A percentile compares a stretch with the other conserved stretches of the same genome.
Evolutionary conservation across 2,113 vertebrate species (phyloP).

Genomic region (Xenopus borealis): DNA sequence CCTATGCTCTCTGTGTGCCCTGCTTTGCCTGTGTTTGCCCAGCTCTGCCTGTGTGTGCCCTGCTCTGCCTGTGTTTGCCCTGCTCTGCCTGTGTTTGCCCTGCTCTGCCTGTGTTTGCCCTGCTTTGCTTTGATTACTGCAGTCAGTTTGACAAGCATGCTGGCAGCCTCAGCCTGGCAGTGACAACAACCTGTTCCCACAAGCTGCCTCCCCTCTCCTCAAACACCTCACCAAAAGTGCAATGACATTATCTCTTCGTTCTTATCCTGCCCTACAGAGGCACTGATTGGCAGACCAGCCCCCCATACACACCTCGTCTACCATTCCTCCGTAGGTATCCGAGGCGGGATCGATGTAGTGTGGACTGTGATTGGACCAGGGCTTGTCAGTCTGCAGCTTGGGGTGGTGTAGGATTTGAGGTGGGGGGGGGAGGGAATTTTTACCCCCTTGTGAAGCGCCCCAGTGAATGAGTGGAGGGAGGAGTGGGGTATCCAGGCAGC

Average conservation of each 20-base stretch:
- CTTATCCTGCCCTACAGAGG: slow-evolving; percentile 37
- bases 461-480: slow-evolving; percentile 51
- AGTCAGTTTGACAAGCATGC: slow-evolving; percentile 20
- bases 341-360: slow-evolving; percentile 24
- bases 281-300: slow-evolving; percentile 16
- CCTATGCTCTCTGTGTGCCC: too few species aligned
- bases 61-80: too few species aligned
- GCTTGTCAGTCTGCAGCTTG: not conserved
- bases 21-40: too few species aligned
- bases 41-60: too few species aligned
- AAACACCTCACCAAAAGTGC: slow-evolving; percentile 38
- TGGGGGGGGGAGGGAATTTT: slow-evolving; percentile 43
- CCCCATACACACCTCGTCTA: slow-evolving; percentile 7
- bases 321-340: slow-evolving; percentile 1
- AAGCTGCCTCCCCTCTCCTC: slow-evolving; percentile 11
- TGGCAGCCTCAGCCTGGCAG: slow-evolving; percentile 1
- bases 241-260: slow-evolving; percentile 53
- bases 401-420: slow-evolving; percentile 32
- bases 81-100: too few species aligned
- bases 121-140: too few species aligned
- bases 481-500: slow-evolving; percentile 52
- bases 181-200: slow-evolving; percentile 1
- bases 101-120: too few species aligned
- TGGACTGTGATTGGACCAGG: slow-evolving; percentile 40
- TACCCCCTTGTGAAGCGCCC: slow-evolving; percentile 44